phyloP scores from a whole-genome alignment of 2,113 vertebrate species.

The Notothenia coriiceps region DNA sequence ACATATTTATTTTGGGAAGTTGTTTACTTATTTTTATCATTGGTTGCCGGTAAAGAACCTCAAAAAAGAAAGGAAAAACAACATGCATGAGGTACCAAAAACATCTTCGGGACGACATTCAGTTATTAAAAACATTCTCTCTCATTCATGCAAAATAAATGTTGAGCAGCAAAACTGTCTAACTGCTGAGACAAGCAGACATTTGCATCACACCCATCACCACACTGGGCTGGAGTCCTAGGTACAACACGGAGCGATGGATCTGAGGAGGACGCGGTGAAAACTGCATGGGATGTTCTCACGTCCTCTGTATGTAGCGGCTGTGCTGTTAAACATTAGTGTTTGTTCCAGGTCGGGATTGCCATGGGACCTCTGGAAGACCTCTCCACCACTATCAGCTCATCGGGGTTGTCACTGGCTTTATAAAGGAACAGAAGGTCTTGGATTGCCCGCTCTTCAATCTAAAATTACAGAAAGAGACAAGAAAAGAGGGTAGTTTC shows the following conservation, averaged over 20 bases:
- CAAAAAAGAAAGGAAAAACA: not conserved
- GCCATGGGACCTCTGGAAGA: constrained; percentile 91
- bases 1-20: constrained; percentile 39
- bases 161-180: constrained; percentile 39
- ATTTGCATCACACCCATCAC: constrained; percentile 5
- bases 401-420: constrained; percentile 92
- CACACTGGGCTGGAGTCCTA: not conserved
- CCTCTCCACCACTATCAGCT: constrained; percentile 94
- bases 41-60: not conserved
- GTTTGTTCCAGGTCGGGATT: constrained; percentile 94
- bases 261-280: not conserved
- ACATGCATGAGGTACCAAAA: constrained; percentile 1
- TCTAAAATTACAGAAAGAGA: constrained; percentile 79
- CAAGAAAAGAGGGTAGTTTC: not conserved
- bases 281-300: constrained; percentile 36
- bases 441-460: constrained; percentile 95
- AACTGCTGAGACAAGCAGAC: constrained; percentile 32
- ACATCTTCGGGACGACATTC: constrained; percentile 22
- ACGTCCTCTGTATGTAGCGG: constrained; percentile 22
- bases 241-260: constrained; percentile 19
- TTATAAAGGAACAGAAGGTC: constrained; percentile 92
- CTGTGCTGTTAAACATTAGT: constrained; percentile 74
- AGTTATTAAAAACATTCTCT: constrained; percentile 16
- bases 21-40: not conserved
- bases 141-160: constrained; percentile 31